Base-by-base conservation (phyloP, 2,113 vertebrate genomes). In the Mionectes macconnelli region DNA sequence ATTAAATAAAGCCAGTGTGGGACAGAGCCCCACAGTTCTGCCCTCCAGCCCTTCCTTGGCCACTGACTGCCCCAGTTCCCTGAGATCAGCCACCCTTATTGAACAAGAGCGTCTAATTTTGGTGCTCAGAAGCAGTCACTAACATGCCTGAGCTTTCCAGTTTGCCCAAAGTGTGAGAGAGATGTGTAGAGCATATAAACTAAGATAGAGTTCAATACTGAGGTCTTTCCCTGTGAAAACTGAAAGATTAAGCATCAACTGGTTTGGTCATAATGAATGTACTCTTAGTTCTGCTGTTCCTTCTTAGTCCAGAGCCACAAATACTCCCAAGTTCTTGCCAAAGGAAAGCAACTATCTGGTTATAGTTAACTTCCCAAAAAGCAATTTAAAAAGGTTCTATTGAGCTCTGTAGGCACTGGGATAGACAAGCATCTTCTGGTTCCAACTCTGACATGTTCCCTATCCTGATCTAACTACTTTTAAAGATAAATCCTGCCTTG, bases 251-350 rank as follows among this genome's bases (percentile, higher is more conserved):
- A 91, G 21, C n/a, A 33, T 33, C 31, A 42, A 50, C 11, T 44
- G 37, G 4, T 14, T 30, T 4, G 2, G n/a, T 56, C 37, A 30
- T 50, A 45, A 45, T 0, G 24, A 47, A 8, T 7, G 5, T 18
- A n/a, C 40, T 42, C 37, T 25, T 87, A 17, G 67, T 94, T 76
- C 37, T 87, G 49, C 31, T 73, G 15, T 53, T 84, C 21, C 30
- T 59, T 75, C 52, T 49, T 63, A 91, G 11, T 63, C 16, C 40
- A 82, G 66, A 80, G 37, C 33, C 31, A 74, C 44, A 72, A 68
- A 73, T 52, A 66, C 7, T 17, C 33, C 30, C 31, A 69, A 31
- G 12, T 18, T 75, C 73, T 56, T 56, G 53, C 56, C 40, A 79
- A 85, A 89, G 37, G 28, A 35, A 59, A 63, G 15, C 8, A 35